phyloP scores from a whole-genome alignment of 2,797 vertebrate genomes.

The Miichthys miiuy region DNA sequence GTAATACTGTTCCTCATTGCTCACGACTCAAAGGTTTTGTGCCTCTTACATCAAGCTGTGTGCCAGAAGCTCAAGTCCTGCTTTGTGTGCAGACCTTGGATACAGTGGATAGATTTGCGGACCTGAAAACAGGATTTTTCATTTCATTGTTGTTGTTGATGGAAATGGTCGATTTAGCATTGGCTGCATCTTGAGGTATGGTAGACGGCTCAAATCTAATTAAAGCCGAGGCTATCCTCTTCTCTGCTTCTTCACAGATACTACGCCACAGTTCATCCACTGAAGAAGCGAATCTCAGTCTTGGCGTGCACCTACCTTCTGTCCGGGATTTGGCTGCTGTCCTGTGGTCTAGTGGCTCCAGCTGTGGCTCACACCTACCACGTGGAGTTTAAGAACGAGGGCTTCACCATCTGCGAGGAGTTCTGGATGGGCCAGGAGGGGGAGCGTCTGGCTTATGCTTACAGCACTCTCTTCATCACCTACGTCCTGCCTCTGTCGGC shows the following conservation, averaged over 20 bases:
- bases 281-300: conserved; percentile 90
- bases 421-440: conserved; percentile 90
- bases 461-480: conserved; percentile 90
- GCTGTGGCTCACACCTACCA: conserved; percentile 92
- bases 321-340: conserved; percentile 90
- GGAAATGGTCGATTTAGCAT: background rate
- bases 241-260: conserved; percentile 79
- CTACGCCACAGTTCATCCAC: conserved; percentile 90
- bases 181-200: background rate
- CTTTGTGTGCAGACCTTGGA: conserved; percentile 28
- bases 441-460: conserved; percentile 88
- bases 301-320: conserved; percentile 87
- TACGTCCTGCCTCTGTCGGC: conserved; percentile 91
- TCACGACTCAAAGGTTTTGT: background rate
- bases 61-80: background rate
- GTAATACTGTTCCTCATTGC: background rate
- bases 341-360: conserved; percentile 88
- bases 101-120: conserved; percentile 11
- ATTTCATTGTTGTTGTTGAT: background rate
- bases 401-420: conserved; percentile 92
- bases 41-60: background rate
- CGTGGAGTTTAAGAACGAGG: conserved; percentile 89
- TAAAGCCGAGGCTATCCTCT: background rate
- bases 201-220: background rate
- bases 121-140: background rate